These are phyloP conservation scores for Apistogramma diplotaenia DNA, from an alignment of 2,113 vertebrate genomes.

Conservation along the genomic window DNA sequence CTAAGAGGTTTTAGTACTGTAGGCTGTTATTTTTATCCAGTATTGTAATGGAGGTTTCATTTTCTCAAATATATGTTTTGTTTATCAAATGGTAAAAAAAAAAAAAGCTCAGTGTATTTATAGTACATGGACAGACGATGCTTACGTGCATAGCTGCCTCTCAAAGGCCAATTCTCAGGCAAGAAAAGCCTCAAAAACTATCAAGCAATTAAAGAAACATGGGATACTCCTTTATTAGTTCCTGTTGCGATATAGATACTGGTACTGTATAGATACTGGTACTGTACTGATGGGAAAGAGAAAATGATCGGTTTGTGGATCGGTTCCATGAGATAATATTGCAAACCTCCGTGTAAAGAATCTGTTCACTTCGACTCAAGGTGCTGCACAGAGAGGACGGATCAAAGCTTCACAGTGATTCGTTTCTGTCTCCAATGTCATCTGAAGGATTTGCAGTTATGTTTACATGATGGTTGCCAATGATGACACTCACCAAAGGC, in stretches of 20 bases:
- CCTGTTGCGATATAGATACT: not conserved
- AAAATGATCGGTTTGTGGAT: not conserved
- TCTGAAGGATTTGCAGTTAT: not conserved
- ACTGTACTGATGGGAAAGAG: not conserved
- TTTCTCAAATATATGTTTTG: not conserved
- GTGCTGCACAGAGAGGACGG: not conserved
- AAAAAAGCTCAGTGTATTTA: not conserved
- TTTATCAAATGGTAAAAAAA: not conserved
- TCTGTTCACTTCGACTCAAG: not conserved
- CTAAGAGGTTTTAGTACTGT: too few relatives aligned
- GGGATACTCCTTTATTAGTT: not conserved
- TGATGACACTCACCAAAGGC: slow-evolving; percentile 19
- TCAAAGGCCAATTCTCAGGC: not conserved
- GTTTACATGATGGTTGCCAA: slow-evolving; percentile 16
- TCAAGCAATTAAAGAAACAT: not conserved
- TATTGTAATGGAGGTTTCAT: not conserved
- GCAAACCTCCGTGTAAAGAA: not conserved
- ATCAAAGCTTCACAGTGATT: not conserved
- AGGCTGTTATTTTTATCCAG: not conserved
- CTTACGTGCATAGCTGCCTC: not conserved
- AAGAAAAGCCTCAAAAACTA: not conserved
- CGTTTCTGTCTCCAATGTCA: not conserved
- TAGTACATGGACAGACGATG: not conserved
- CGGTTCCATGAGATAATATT: not conserved
- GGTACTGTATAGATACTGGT: not conserved